phyloP scores from a whole-genome alignment of 2,113 vertebrate genomes.

The Sceloporus tristichus region DNA sequence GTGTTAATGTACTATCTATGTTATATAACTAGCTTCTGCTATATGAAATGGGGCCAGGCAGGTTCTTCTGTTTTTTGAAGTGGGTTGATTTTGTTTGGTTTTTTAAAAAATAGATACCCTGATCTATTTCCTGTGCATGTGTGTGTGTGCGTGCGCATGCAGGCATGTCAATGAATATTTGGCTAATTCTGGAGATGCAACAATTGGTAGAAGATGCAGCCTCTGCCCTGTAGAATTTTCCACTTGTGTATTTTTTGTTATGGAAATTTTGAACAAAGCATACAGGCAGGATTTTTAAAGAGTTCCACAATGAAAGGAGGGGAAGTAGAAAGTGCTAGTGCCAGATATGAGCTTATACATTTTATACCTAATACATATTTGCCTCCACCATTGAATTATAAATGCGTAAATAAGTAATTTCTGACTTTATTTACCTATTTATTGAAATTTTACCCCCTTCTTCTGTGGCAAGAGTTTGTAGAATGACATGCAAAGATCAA shows the following conservation, averaged over 20 bases:
- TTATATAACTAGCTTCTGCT: neutral
- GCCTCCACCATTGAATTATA: neutral
- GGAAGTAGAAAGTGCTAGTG: neutral
- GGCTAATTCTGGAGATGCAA: conserved; percentile 7
- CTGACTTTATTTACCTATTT: neutral
- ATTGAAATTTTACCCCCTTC: neutral
- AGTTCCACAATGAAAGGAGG: conserved; percentile 2
- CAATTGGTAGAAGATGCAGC: conserved; percentile 48
- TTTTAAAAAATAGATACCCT: neutral
- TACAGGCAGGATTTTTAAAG: conserved; percentile 6
- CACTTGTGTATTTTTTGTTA: conserved; percentile 64
- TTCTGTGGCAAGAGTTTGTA: neutral
- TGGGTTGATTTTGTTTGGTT: neutral
- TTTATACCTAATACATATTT: neutral
- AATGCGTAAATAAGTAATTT: too few species aligned
- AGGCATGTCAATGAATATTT: neutral
- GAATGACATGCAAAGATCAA: neutral
- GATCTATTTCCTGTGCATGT: neutral
- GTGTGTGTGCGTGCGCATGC: too few species aligned
- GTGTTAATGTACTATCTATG: too few species aligned
- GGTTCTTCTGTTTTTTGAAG: neutral
- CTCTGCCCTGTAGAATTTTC: conserved; percentile 54
- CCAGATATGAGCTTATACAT: neutral
- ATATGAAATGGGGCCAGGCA: neutral
- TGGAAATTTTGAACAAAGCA: conserved; percentile 55